A percentile compares a stretch with the other conserved stretches of the same genome.
Evolutionary conservation across 2,797 vertebrate genomes (phyloP).

Genomic region (Toxotes lorentzi): DNA sequence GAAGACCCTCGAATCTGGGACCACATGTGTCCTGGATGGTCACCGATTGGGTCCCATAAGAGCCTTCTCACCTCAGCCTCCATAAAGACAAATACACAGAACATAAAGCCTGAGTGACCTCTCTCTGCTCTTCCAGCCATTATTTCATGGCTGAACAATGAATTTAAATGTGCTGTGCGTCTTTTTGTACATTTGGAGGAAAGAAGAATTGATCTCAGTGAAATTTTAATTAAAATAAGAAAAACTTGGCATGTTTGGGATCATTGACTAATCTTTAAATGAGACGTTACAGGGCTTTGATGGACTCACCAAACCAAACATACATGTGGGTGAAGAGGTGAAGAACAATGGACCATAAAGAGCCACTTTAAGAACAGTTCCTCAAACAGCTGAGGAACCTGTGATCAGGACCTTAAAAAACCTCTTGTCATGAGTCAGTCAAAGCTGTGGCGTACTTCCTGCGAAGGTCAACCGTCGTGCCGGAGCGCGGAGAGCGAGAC

Average conservation of each 20-base stretch:
- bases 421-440: neutral
- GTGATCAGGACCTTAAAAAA: neutral
- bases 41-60: neutral
- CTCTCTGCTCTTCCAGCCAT: neutral
- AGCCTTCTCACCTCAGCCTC: neutral
- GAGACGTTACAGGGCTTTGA: neutral
- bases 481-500: neutral
- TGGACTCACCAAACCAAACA: neutral
- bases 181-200: too few relatives aligned
- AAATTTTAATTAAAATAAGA: neutral
- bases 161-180: too few relatives aligned
- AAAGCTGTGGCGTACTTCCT: slow-evolving; percentile 64
- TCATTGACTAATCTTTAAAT: neutral
- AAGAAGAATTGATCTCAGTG: neutral
- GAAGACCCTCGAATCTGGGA: neutral
- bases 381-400: slow-evolving; percentile 36
- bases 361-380: too few relatives aligned
- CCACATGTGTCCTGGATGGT: slow-evolving; percentile 16
- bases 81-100: neutral
- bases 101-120: neutral
- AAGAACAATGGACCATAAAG: neutral
- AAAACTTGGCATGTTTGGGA: neutral
- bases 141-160: neutral
- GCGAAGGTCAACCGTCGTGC: neutral
- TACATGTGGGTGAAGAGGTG: neutral